These are phyloP conservation scores for Cantharis rustica DNA, from an alignment of 2,888 invertebrate genomes.

Conservation along the genomic window DNA sequence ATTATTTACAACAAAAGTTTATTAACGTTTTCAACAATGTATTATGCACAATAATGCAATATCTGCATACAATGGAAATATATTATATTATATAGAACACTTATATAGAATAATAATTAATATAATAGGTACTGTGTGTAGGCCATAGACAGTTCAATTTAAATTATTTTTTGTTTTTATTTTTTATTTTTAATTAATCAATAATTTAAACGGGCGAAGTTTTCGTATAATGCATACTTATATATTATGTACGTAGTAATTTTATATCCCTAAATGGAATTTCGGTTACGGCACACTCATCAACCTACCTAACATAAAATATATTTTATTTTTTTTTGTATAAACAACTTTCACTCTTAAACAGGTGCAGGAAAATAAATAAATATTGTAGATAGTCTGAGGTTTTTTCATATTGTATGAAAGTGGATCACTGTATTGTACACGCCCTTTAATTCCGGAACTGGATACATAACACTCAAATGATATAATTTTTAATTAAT, in stretches of 20 bases:
- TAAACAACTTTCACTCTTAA: constrained; percentile 3
- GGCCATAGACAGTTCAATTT: too few species aligned
- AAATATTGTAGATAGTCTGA: neutral
- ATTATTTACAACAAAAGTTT: neutral
- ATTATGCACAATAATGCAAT: too few species aligned
- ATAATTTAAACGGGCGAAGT: neutral
- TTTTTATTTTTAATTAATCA: neutral
- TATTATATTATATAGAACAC: too few species aligned
- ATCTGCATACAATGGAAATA: too few species aligned
- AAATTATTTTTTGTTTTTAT: neutral
- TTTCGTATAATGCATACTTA: too few species aligned
- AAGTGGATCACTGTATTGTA: neutral
- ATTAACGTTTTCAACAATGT: neutral
- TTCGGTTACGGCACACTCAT: neutral
- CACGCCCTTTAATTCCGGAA: neutral
- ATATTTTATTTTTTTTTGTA: neutral
- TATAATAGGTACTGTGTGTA: too few species aligned
- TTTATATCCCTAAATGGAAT: neutral
- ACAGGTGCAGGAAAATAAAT: neutral
- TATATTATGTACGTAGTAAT: neutral
- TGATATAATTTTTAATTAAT: neutral
- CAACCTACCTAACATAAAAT: neutral
- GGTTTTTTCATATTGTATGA: neutral
- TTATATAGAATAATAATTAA: too few species aligned
- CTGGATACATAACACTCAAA: neutral